Evolutionary conservation across 1,140 invertebrate species (phyloP), one percentile per base, ranked within the genome.

Genomic region (Andricus grossulariae): DNA sequence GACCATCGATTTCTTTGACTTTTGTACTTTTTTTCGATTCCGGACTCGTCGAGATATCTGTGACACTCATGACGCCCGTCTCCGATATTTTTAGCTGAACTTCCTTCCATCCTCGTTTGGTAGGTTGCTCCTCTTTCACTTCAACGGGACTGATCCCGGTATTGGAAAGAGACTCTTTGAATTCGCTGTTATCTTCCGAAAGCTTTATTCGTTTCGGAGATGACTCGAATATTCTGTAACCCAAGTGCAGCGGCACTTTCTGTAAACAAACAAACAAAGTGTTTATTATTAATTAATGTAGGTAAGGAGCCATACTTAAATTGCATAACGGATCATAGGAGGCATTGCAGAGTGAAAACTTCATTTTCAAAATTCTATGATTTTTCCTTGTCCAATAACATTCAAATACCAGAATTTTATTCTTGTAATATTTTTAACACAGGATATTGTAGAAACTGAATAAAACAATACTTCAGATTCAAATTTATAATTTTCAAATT

Each of bases 51-150:
- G 90, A 87, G 83, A 93, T 93, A 75, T 93, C 92, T 3, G 92
- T 93, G 15, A 94, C 93, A 86, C 94, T 94, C 92, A 95, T 95
- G 21, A 94, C 93, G 39, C 94, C 94, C 75, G 93, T 94, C 87
- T 95, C 94, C 75, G 94, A 95, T 74, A 95, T 95, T 84, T 94
- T 92, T 16, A 95, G 86, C 78, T 95, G 94, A 50, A 95, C 94
- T 87, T 95, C 94, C 83, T 94, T 94, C 92, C 93, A 94, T 55
- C 92, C 92, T 12, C 87, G 85, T 39, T 92, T 91, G n/a, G 80
- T 71, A 0, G 74, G 79, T 73, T 84, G 80, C 3, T 88, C 85
- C 39, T 90, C 84, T 57, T 85, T 82, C 7, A 75, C 74, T n/a
- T 89, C 88, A 19, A 84, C 71, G 25, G 85, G 73, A 78, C 87